These are phyloP conservation scores for Ploceus nigricollis DNA, from an alignment of 2,113 vertebrate species.

Conservation along the genomic window DNA sequence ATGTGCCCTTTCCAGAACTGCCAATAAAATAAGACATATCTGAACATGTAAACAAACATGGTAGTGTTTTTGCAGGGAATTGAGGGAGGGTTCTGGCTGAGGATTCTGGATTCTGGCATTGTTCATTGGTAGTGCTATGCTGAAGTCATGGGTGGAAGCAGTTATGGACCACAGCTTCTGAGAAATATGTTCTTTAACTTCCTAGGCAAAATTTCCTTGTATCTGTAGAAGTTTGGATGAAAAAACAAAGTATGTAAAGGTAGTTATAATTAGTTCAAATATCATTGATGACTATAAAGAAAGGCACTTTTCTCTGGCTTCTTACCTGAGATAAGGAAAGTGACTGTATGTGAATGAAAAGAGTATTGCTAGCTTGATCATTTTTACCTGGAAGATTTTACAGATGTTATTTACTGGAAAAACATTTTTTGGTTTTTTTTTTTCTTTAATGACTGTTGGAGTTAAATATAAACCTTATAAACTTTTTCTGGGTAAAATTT, in stretches of 20 bases:
- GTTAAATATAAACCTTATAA: neutral
- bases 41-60: neutral
- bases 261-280: neutral
- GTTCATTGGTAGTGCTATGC: neutral
- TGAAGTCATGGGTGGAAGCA: neutral
- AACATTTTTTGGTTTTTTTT: neutral
- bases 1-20: conserved; percentile 2
- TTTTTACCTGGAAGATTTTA: neutral
- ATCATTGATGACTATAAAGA: neutral
- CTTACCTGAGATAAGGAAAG: neutral
- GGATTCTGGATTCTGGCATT: rapidly evolving
- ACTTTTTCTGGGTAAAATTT: neutral
- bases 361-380: neutral
- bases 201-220: neutral
- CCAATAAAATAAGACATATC: neutral
- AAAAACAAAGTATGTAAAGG: neutral
- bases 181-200: neutral
- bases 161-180: neutral
- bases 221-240: neutral
- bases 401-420: neutral
- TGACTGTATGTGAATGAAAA: neutral
- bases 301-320: neutral
- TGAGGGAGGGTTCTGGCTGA: neutral
- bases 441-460: neutral
- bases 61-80: neutral